phyloP scores from a whole-genome alignment of 1,140 invertebrate genomes.

The Hylaeus anthracinus region DNA sequence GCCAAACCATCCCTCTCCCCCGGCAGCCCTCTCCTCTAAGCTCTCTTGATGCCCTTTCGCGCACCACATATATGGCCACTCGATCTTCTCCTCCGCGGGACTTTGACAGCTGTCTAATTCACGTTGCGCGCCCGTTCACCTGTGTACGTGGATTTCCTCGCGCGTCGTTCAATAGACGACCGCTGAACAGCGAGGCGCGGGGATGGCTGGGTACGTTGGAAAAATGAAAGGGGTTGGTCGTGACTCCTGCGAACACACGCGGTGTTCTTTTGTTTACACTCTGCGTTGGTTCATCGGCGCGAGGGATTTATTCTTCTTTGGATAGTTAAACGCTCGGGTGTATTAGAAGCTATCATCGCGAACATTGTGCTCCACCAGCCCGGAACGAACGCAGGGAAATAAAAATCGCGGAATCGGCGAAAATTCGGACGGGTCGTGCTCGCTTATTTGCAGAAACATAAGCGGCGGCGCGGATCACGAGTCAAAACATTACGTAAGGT shows the following conservation, averaged over 20 bases:
- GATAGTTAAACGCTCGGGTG: too few species aligned
- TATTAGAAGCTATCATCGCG: too few species aligned
- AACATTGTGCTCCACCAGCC: too few species aligned
- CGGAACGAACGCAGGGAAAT: too few species aligned
- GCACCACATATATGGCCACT: conserved; percentile 69
- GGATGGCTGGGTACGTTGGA: background rate
- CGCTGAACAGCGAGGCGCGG: background rate
- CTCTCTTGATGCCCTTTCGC: conserved; percentile 68
- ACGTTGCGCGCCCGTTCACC: conserved; percentile 63
- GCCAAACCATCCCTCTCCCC: conserved; percentile 54
- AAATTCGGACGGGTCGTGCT: conserved; percentile 20
- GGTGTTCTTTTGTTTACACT: too few species aligned
- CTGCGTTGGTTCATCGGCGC: too few species aligned
- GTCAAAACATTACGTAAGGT: conserved; percentile 73
- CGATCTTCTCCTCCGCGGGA: conserved; percentile 66
- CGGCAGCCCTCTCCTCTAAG: conserved; percentile 53
- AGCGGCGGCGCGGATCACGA: conserved; percentile 54
- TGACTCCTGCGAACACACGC: too few species aligned
- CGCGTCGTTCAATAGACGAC: conserved; percentile 19
- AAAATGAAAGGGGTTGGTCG: background rate
- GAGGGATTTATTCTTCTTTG: too few species aligned
- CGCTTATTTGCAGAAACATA: conserved; percentile 56
- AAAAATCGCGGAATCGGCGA: background rate
- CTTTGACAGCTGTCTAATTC: conserved; percentile 72
- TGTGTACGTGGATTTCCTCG: conserved; percentile 58